Percentiles rank a stretch among this genome's conserved stretches.
Evolutionary conservation across 1,140 invertebrate species (phyloP).

Genomic region (Drosophila leontia): DNA sequence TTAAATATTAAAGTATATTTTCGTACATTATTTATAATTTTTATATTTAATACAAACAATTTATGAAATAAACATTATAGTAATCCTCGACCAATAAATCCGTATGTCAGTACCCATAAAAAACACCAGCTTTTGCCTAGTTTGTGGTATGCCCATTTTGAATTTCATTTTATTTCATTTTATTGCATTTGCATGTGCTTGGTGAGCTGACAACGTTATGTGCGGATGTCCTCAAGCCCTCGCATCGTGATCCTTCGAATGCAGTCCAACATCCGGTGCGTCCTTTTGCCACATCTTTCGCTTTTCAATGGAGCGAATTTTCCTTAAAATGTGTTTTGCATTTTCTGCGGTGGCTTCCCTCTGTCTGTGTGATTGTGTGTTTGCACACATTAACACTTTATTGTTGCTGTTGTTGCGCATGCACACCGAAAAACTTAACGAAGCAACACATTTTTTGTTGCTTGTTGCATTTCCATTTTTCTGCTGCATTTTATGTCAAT

Average conservation of each 20-base stretch:
- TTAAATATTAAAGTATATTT: too few species aligned
- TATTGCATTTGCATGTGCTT: conserved; percentile 70
- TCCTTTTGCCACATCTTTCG: conserved; percentile 13
- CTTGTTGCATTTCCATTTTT: conserved; percentile 67
- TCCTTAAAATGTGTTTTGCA: conserved; percentile 69
- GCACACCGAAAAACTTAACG: conserved; percentile 74
- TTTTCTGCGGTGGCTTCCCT: conserved; percentile 61
- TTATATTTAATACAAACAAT: too few species aligned
- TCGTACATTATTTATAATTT: too few species aligned
- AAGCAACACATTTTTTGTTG: conserved; percentile 71
- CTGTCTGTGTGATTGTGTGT: conserved; percentile 24
- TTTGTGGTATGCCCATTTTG: conserved; percentile 17
- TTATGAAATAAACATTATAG: not conserved
- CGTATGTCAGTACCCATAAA: conserved; percentile 5
- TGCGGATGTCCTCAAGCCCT: conserved; percentile 29
- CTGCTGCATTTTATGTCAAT: conserved; percentile 39
- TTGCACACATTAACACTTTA: conserved; percentile 62
- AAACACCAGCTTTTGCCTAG: conserved; percentile 13
- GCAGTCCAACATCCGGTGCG: conserved; percentile 21
- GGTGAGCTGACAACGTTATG: conserved; percentile 26
- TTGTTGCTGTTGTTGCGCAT: conserved; percentile 64
- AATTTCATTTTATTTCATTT: conserved; percentile 58
- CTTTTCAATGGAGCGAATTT: conserved; percentile 27
- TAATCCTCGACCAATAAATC: conserved; percentile 9
- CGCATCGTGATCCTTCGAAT: conserved; percentile 17